A percentile compares a stretch with the other conserved stretches of the same genome.
These are phyloP conservation scores for Acrocera orbiculus DNA, from an alignment of 2,888 invertebrate species.

Conservation along the genomic window DNA sequence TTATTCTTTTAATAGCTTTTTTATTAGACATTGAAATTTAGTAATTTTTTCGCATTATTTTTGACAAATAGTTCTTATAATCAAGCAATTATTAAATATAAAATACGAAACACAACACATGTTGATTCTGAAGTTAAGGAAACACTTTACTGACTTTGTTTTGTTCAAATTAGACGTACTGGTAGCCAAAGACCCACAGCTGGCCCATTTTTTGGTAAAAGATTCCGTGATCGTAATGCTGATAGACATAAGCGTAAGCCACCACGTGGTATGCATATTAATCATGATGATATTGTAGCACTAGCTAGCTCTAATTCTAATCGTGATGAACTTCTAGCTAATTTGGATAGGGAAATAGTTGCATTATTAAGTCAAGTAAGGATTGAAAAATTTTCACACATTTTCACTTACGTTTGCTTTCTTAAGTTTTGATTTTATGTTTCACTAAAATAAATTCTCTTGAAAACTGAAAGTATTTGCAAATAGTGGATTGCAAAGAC, in stretches of 20 bases:
- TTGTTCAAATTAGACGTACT: slow-evolving; percentile 44
- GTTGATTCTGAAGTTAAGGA: too few relatives aligned
- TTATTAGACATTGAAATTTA: too few relatives aligned
- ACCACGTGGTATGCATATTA: slow-evolving; percentile 93
- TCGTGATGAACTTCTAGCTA: slow-evolving; percentile 64
- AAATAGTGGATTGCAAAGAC: too few relatives aligned
- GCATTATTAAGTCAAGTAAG: slow-evolving; percentile 92
- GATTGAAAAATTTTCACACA: slow-evolving; percentile 20
- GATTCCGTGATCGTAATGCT: slow-evolving; percentile 26
- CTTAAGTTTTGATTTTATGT: too few relatives aligned
- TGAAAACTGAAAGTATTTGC: too few relatives aligned
- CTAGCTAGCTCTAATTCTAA: slow-evolving; percentile 43
- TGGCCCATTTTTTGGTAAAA: slow-evolving; percentile 36
- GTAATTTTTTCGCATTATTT: too few relatives aligned
- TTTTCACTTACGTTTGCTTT: too few relatives aligned
- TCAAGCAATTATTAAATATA: too few relatives aligned
- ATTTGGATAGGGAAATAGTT: slow-evolving; percentile 86
- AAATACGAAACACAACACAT: too few relatives aligned
- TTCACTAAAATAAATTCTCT: too few relatives aligned
- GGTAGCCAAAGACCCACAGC: slow-evolving; percentile 64
- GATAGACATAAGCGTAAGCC: slow-evolving; percentile 62
- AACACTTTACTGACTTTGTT: slow-evolving; percentile 1
- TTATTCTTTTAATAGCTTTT: too few relatives aligned
- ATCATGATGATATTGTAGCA: slow-evolving; percentile 88
- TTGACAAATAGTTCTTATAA: too few relatives aligned